Evolutionary conservation across 2,888 invertebrate species (phyloP), one percentile per base, ranked within the genome.

Genomic region (Ceratothoa steindachneri): DNA sequence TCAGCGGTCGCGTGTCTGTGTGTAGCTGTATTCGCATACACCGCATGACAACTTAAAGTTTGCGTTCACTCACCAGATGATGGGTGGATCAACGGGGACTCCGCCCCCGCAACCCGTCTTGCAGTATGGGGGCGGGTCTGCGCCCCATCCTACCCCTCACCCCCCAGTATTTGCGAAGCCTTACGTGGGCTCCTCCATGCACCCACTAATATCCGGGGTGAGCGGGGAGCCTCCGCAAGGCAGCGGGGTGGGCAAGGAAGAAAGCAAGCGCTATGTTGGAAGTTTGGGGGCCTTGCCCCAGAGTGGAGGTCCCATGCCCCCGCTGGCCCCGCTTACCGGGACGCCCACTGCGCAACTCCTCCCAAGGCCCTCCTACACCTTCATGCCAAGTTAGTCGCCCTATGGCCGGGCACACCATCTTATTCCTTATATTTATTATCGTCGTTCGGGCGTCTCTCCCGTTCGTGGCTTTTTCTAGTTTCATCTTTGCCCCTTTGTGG

Each of bases 121-220:
- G 28, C 75, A 71, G 71, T 75, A 73, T 60, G 75, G 71, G 19
- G 69, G 71, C 22, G 72, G 60, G 19, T 67, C 75, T 66, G 71
- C 75, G n/a, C 75, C 78, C 28, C 73, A 73, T 64, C 69, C 73
- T 64, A 76, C 75, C n/a, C 78, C 78, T 15, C 78, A 78, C 69
- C 78, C 78, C 27, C 78, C 78, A 60, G 75, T 78, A 30, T 78
- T 74, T 68, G 78, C 75, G 55, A 78, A 78, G 65, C 78, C 78
- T 31, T 78, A 78, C 52, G 67, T 75, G 51, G 78, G 78, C 24
- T 71, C 78, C 28, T 66, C 71, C 28, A 69, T 78, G 69, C 73
- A 75, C 69, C 70, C 75, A 28, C 27, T 78, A 27, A 64, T 78
- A 28, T 60, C 73, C 3, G 71, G 71, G 60, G 67, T 28, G 41